Evolutionary conservation across 2,113 vertebrate species (phyloP), one percentile per base, ranked within the genome.

Genomic region (Megaleporinus macrocephalus): DNA sequence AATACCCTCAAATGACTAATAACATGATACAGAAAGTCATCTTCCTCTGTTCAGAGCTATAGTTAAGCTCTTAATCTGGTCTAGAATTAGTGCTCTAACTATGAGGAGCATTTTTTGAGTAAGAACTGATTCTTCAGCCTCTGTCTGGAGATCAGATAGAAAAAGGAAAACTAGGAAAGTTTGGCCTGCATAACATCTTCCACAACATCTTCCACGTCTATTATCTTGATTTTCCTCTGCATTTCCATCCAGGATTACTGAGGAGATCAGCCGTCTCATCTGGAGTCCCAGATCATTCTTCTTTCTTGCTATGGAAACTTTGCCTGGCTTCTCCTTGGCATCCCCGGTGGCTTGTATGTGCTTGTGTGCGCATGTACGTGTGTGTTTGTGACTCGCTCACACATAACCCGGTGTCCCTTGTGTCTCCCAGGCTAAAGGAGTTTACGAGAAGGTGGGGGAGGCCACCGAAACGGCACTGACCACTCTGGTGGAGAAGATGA

Each of bases 401-500:
- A 44, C 41, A 44, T 44, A 44, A 44, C 9, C 41, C 5, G 7
- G 10, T 80, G 47, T 76, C 26, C 49, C 20, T 86, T 44, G 61
- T 76, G 51, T 76, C 47, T 61, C 78, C 5, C 79, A 99, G 98
- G 89, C 95, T 74, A 99, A 98, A 90, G 96, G 96, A 0, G 90
- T 97, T 68, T 99, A 99, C 0, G 98, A 99, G 93, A 99, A 99
- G 89, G 97, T 99, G 72, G 98, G 98, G 3, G 98, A 99, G 83
- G 98, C 98, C 82, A 99, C 98, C 0, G 98, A 99, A 88, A 99
- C 98, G 0, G 98, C 98, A 13, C 92, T 99, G 89, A 98, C 95
- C 0, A 99, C 98, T 76, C 89, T 99, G 87, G 98, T 99, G 87
- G 98, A 99, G 91, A 99, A 99, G 92, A 99, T 99, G 98, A 99